Conservation (phyloP, 1,140 invertebrate genomes). For the Sycobia sp. region DNA sequence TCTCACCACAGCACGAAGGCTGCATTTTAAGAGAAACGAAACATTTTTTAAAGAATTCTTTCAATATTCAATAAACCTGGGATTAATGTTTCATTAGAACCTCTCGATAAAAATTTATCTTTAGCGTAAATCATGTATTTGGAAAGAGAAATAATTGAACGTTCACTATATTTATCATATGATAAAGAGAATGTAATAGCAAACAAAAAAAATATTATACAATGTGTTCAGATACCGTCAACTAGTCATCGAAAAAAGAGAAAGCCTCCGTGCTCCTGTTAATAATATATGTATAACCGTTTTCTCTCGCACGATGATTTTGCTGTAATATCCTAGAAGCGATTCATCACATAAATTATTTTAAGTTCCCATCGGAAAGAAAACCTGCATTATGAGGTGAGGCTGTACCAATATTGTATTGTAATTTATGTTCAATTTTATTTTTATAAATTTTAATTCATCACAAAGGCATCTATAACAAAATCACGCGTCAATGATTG, state of each 20-base stretch:
- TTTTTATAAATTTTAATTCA: no score
- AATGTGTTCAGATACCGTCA: slow-evolving; percentile 27
- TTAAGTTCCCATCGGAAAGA: slow-evolving; percentile 28
- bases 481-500: no score
- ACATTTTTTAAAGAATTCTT: slow-evolving; percentile 26
- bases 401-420: no score
- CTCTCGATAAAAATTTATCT: not conserved
- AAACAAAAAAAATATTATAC: slow-evolving; percentile 20
- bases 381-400: no score
- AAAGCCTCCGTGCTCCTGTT: slow-evolving; percentile 30
- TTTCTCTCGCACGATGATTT: slow-evolving; percentile 25
- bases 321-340: not conserved
- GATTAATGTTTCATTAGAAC: slow-evolving; percentile 18
- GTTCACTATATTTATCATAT: not conserved
- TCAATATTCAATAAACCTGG: not conserved
- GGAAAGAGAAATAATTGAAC: not conserved
- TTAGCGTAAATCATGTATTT: not conserved
- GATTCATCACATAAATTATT: slow-evolving; percentile 13
- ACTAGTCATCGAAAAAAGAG: slow-evolving; percentile 33
- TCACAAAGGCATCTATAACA: no score
- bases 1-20: slow-evolving; percentile 28
- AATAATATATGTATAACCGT: slow-evolving; percentile 25
- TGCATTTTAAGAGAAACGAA: slow-evolving; percentile 3
- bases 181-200: slow-evolving; percentile 8
- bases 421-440: no score